Conservation (phyloP, 2,888 invertebrate species). For the Arrhopalites spinosus region DNA sequence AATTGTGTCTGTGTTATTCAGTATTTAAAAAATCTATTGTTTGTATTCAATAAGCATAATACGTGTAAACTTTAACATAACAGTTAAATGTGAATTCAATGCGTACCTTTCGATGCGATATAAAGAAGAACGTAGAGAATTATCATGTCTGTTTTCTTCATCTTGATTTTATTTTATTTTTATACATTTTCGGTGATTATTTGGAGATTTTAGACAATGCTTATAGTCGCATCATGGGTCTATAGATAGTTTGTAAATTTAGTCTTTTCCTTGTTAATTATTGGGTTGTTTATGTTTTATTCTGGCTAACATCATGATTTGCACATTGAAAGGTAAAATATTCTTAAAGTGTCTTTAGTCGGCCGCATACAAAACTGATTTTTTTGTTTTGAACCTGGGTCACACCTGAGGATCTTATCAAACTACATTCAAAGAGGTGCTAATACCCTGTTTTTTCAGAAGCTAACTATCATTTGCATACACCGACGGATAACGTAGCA, state of each 20-base stretch:
- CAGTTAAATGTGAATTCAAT: slow-evolving; percentile 23
- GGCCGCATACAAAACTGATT: too few relatives aligned
- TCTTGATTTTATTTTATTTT: slow-evolving; percentile 5
- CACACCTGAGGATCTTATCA: background rate
- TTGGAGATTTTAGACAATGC: background rate
- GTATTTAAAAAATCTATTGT: slow-evolving; percentile 28
- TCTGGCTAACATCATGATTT: too few relatives aligned
- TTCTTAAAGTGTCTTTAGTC: too few relatives aligned
- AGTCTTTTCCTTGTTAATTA: too few relatives aligned
- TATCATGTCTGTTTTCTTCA: background rate
- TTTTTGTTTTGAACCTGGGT: too few relatives aligned
- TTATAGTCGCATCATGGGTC: background rate
- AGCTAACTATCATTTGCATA: background rate
- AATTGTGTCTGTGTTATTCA: slow-evolving; percentile 35
- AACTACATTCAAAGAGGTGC: slow-evolving; percentile 21
- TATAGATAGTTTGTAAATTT: background rate
- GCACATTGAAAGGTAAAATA: too few relatives aligned
- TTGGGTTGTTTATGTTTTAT: too few relatives aligned
- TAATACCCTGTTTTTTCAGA: too few relatives aligned
- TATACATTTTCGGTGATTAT: background rate
- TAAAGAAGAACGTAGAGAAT: slow-evolving; percentile 29
- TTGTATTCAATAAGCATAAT: slow-evolving; percentile 31
- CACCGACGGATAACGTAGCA: background rate
- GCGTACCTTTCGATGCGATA: slow-evolving; percentile 33
- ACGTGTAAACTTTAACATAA: slow-evolving; percentile 3